These are phyloP conservation scores for Hyla sarda DNA, from an alignment of 2,113 vertebrate genomes.

Conservation along the genomic window DNA sequence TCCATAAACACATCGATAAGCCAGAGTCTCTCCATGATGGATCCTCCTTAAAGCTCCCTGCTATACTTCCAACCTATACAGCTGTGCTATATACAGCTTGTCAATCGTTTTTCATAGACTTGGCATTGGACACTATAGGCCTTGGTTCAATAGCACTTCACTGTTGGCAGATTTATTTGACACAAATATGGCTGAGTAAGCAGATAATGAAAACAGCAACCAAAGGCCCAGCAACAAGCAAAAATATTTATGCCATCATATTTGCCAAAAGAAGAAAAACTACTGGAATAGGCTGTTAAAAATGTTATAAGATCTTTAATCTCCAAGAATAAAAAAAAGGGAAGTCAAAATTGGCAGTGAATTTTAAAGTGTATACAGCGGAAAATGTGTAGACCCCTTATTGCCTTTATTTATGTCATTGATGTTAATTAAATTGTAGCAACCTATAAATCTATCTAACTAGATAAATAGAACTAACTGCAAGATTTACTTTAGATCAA, in stretches of 20 bases:
- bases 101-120: slow-evolving; percentile 32
- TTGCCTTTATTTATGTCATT: not conserved
- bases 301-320: slow-evolving; percentile 31
- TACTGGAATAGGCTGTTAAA: slow-evolving; percentile 5
- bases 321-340: not conserved
- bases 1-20: slow-evolving; percentile 17
- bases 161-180: slow-evolving; percentile 45
- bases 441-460: not conserved
- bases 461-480: not conserved
- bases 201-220: slow-evolving; percentile 40
- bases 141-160: slow-evolving; percentile 22
- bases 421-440: not conserved
- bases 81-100: slow-evolving; percentile 12
- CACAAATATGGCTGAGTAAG: slow-evolving; percentile 28
- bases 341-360: slow-evolving; percentile 12
- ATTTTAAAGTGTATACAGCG: not conserved
- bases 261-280: slow-evolving; percentile 40
- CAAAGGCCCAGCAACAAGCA: slow-evolving; percentile 37
- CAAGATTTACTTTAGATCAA: not conserved
- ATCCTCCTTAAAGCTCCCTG: not conserved
- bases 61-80: not conserved
- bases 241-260: slow-evolving; percentile 22
- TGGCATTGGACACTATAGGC: slow-evolving; percentile 35
- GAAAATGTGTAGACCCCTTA: not conserved
- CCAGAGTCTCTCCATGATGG: not conserved